Percentiles rank a stretch among this genome's conserved stretches.
These are phyloP conservation scores for Heliothis subflexa DNA, from an alignment of 1,140 invertebrate genomes.

Conservation along the genomic window DNA sequence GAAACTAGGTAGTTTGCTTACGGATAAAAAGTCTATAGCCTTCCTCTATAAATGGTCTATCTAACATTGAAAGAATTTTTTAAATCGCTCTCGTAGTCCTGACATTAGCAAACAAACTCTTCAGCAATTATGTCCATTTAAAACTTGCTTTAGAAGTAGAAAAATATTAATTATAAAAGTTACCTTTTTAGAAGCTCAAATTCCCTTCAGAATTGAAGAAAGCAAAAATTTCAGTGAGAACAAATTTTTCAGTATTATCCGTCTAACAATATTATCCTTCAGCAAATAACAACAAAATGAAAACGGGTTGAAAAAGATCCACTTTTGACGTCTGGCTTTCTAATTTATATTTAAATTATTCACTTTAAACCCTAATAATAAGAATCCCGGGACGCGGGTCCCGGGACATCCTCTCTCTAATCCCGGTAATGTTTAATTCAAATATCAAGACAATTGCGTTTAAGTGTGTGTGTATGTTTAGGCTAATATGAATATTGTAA, in stretches of 20 bases:
- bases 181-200: too few species aligned
- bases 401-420: not conserved
- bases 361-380: conserved; percentile 11
- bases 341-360: conserved; percentile 31
- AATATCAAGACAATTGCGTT: conserved; percentile 17
- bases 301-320: conserved; percentile 7
- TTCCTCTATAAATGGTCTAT: too few species aligned
- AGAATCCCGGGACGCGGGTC: not conserved
- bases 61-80: too few species aligned
- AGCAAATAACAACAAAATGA: conserved; percentile 9
- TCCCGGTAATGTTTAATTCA: conserved; percentile 14
- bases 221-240: not conserved
- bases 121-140: too few species aligned
- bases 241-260: not conserved
- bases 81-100: too few species aligned
- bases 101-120: too few species aligned
- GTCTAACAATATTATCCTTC: not conserved
- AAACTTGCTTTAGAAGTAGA: too few species aligned
- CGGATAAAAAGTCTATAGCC: too few species aligned
- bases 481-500: too few species aligned
- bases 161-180: too few species aligned
- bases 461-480: not conserved
- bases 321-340: conserved; percentile 17
- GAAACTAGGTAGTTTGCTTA: too few species aligned
- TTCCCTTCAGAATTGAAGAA: not conserved